Conservation (phyloP, 2,797 vertebrate genomes). For the Columba guinea region DNA sequence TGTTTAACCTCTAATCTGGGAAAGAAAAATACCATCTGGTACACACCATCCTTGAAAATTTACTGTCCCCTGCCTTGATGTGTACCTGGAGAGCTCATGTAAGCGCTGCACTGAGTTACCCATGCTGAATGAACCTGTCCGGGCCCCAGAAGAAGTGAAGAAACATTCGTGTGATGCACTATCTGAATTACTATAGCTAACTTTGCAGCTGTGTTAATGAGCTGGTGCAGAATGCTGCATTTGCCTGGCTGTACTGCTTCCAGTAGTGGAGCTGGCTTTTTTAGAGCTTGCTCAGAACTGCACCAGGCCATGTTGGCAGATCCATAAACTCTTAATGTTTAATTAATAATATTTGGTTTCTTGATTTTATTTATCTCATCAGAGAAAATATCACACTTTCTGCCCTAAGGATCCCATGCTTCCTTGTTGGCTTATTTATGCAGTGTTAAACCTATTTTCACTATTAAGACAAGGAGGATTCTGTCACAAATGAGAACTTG, state of each 20-base stretch:
- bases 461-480: neutral
- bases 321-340: neutral
- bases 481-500: constrained; percentile 14
- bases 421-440: constrained; percentile 24
- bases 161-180: neutral
- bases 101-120: neutral
- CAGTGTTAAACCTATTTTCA: constrained; percentile 29
- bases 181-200: neutral
- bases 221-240: neutral
- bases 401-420: neutral
- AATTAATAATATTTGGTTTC: constrained; percentile 8
- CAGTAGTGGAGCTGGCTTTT: neutral
- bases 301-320: neutral
- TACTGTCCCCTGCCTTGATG: constrained; percentile 19
- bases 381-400: constrained; percentile 32
- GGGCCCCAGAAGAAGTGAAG: neutral
- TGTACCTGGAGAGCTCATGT: constrained; percentile 22
- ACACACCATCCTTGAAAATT: constrained; percentile 42
- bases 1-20: constrained; percentile 62
- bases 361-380: constrained; percentile 35
- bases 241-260: neutral
- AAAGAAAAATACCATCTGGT: constrained; percentile 64
- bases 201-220: neutral
- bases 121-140: neutral
- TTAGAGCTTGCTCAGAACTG: neutral